Evolutionary conservation across 2,113 vertebrate genomes (phyloP).

Genomic region (Lynx canadensis): DNA sequence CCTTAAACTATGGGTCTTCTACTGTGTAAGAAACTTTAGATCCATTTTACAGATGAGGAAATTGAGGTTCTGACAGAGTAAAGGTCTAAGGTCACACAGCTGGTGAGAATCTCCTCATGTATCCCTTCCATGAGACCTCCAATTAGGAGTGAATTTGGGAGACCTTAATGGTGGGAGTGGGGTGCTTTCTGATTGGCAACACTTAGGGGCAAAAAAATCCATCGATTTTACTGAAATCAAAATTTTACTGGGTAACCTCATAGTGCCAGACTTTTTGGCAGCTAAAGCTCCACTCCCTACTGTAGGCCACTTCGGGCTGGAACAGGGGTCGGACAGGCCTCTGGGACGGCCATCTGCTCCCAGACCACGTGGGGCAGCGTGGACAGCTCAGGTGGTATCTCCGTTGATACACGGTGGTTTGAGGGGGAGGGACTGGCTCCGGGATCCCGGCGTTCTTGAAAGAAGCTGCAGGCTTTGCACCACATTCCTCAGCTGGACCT

Average conservation of each 20-base stretch:
- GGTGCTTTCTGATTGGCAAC: background rate
- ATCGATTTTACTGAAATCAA: conserved; percentile 25
- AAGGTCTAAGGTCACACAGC: background rate
- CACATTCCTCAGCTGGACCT: conserved; percentile 64
- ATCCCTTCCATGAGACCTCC: background rate
- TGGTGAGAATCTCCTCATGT: background rate
- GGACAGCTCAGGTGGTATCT: conserved; percentile 68
- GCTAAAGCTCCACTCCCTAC: background rate
- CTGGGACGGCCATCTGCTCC: background rate
- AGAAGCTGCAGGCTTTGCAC: conserved; percentile 31
- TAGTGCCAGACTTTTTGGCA: background rate
- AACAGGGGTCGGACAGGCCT: background rate
- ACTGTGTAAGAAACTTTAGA: background rate
- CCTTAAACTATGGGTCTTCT: background rate
- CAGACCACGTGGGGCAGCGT: background rate
- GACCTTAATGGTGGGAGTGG: background rate
- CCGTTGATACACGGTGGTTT: conserved; percentile 66
- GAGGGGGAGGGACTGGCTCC: conserved; percentile 38
- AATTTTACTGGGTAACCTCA: conserved; percentile 53
- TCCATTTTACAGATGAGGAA: conserved; percentile 11
- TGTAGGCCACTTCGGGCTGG: background rate
- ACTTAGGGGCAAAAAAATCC: background rate
- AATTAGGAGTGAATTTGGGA: background rate
- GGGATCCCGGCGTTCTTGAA: background rate
- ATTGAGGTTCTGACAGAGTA: background rate